A percentile compares a stretch with the other conserved stretches of the same genome.
Conservation (phyloP, 2,797 vertebrate species). For the Spinus pinus region DNA sequence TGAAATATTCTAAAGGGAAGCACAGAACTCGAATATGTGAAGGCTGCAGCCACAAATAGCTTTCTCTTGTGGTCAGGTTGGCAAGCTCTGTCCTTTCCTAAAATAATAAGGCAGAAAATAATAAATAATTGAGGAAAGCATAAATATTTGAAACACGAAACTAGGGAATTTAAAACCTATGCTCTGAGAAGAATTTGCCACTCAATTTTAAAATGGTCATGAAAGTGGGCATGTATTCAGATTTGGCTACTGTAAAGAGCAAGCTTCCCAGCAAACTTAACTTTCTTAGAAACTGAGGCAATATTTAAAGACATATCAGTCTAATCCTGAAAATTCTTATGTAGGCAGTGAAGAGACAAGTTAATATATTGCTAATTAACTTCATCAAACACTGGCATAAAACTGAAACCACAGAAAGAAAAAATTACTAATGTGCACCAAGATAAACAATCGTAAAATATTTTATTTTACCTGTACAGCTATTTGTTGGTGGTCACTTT, state of each 20-base stretch:
- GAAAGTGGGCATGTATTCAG: not conserved
- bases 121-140: slow-evolving; percentile 45
- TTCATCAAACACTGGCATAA: not conserved
- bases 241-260: not conserved
- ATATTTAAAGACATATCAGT: not conserved
- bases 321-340: not conserved
- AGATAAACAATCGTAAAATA: not conserved
- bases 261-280: not conserved
- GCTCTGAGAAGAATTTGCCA: slow-evolving; percentile 11
- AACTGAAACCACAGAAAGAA: not conserved
- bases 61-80: slow-evolving; percentile 66
- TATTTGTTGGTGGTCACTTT: not conserved
- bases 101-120: slow-evolving; percentile 68
- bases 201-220: not conserved
- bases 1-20: slow-evolving; percentile 79
- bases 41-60: slow-evolving; percentile 66
- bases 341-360: not conserved
- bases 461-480: not conserved
- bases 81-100: slow-evolving; percentile 50
- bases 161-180: slow-evolving; percentile 34
- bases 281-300: not conserved
- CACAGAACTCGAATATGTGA: slow-evolving; percentile 75
- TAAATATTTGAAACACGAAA: slow-evolving; percentile 34
- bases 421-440: not conserved
- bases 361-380: not conserved